Conservation (phyloP, 1,140 invertebrate genomes). For the Pentalonia nigronervosa region DNA sequence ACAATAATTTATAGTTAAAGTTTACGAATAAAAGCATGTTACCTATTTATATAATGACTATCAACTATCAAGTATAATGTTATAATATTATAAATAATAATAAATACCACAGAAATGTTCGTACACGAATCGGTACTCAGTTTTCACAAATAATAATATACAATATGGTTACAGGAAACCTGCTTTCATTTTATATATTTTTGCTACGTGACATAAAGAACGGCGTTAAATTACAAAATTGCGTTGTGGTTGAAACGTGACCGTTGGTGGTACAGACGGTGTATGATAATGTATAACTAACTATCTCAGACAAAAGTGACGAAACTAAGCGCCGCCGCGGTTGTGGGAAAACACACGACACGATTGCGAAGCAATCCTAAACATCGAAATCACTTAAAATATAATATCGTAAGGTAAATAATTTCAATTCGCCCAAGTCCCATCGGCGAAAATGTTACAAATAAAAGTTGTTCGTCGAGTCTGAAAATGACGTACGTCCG, state of each 20-base stretch:
- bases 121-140: background rate
- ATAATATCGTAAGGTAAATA: background rate
- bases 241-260: background rate
- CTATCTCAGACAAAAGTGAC: background rate
- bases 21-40: background rate
- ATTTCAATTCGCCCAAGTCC: constrained; percentile 10
- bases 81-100: too few relatives aligned
- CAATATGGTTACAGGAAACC: background rate
- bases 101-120: background rate
- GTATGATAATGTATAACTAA: background rate
- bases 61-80: too few relatives aligned
- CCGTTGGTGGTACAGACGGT: background rate
- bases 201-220: background rate
- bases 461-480: constrained; percentile 2
- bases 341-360: background rate
- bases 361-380: background rate
- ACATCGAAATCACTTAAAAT: constrained; percentile 8
- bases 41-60: too few relatives aligned
- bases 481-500: background rate
- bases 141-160: too few relatives aligned
- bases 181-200: background rate
- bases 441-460: background rate
- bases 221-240: background rate
- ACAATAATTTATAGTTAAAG: background rate
- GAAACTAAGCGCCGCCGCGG: background rate